Percentiles rank a stretch among this genome's conserved stretches.
Conservation (phyloP, 2,797 vertebrate genomes). For the Malacoraja senta region DNA sequence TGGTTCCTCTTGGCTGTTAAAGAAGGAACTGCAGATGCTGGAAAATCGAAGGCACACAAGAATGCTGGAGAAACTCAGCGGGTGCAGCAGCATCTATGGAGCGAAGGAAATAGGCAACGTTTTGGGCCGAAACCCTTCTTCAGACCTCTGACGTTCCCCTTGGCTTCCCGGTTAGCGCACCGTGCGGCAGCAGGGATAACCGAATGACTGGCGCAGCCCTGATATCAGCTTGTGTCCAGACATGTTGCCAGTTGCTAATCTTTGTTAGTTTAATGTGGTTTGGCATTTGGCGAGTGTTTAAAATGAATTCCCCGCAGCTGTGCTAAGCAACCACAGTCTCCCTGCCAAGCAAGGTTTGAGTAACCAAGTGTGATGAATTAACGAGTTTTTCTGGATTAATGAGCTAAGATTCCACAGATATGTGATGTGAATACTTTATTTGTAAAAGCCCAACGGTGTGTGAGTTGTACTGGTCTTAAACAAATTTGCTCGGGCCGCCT, state of each 20-base stretch:
- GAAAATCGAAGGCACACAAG: too few species aligned
- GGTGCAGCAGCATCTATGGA: too few species aligned
- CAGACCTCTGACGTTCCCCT: too few species aligned
- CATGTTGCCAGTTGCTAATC: not conserved
- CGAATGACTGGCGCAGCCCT: not conserved
- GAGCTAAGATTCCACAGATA: not conserved
- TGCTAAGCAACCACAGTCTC: not conserved
- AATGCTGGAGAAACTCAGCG: too few species aligned
- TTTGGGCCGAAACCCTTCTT: too few species aligned
- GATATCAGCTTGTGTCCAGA: constrained; percentile 17
- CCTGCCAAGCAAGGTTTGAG: not conserved
- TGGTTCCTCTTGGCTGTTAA: constrained; percentile 7
- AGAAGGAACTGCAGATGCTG: too few species aligned
- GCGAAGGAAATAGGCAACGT: too few species aligned
- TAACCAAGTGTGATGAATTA: not conserved
- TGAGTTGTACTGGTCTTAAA: not conserved
- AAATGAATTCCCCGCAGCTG: constrained; percentile 28
- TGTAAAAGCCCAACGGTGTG: not conserved
- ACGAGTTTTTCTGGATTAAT: not conserved
- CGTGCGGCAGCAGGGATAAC: not conserved
- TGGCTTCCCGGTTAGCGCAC: not conserved
- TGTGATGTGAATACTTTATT: constrained; percentile 11
- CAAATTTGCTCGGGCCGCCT: not conserved
- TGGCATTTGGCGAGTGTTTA: constrained; percentile 11
- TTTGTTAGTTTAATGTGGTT: not conserved